Evolutionary conservation across 1,140 invertebrate genomes (phyloP).

Genomic region (Scaptomyza graminum): DNA sequence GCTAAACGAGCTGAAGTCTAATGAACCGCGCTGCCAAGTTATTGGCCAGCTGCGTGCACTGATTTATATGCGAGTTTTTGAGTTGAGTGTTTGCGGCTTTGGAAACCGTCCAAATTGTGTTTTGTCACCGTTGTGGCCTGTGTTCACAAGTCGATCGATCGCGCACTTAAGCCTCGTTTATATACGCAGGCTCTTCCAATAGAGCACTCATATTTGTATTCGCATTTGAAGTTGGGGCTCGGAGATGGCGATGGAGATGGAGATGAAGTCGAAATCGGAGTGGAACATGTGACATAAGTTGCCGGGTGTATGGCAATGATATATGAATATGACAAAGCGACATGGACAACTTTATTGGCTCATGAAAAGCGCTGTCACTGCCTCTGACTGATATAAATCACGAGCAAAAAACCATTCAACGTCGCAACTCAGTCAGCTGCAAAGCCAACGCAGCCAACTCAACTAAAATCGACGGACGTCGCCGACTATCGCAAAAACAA

Average conservation of each 20-base stretch:
- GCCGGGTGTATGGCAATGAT: slow-evolving; percentile 74
- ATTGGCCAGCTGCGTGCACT: slow-evolving; percentile 67
- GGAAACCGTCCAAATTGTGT: slow-evolving; percentile 60
- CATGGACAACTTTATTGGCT: slow-evolving; percentile 82
- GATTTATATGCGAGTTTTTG: slow-evolving; percentile 72
- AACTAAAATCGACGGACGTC: slow-evolving; percentile 39
- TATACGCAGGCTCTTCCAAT: slow-evolving; percentile 54
- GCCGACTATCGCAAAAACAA: slow-evolving; percentile 20
- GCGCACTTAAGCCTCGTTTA: slow-evolving; percentile 68
- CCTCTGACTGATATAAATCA: slow-evolving; percentile 79
- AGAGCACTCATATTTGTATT: slow-evolving; percentile 36
- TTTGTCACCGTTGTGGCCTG: slow-evolving; percentile 63
- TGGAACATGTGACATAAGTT: slow-evolving; percentile 74
- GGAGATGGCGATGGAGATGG: background rate
- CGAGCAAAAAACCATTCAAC: slow-evolving; percentile 47
- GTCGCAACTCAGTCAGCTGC: slow-evolving; percentile 16
- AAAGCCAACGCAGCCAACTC: slow-evolving; percentile 34
- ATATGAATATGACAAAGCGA: slow-evolving; percentile 82
- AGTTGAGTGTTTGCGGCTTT: slow-evolving; percentile 34
- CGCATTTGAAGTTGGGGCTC: slow-evolving; percentile 15
- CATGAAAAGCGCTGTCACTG: slow-evolving; percentile 82
- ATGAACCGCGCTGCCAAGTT: slow-evolving; percentile 52
- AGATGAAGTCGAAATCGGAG: slow-evolving; percentile 18
- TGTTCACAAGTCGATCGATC: slow-evolving; percentile 70
- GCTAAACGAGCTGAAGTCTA: slow-evolving; percentile 63